phyloP scores from a whole-genome alignment of 2,888 invertebrate genomes.

The Amphipoea oculea region DNA sequence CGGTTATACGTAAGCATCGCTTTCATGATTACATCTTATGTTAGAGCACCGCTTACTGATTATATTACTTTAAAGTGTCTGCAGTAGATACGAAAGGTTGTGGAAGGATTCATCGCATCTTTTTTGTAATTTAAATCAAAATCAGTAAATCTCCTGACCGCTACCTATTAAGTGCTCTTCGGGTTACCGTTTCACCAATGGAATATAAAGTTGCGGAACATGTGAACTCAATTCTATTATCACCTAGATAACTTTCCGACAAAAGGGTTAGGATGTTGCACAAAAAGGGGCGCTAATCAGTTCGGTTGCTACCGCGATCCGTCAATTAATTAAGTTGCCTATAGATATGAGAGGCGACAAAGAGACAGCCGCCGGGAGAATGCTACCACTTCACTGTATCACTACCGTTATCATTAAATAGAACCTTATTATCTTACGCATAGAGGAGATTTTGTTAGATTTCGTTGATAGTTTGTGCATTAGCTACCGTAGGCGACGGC shows the following conservation, averaged over 20 bases:
- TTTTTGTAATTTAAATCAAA: constrained; percentile 9
- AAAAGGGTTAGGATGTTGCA: constrained; percentile 82
- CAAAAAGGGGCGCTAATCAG: constrained; percentile 82
- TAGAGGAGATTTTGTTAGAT: constrained; percentile 71
- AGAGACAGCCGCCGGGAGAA: constrained; percentile 77
- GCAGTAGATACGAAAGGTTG: background rate
- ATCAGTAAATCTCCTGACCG: constrained; percentile 36
- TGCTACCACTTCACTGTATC: constrained; percentile 72
- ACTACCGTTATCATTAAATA: constrained; percentile 57
- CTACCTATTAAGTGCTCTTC: constrained; percentile 42
- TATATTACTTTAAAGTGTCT: background rate
- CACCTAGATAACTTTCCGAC: constrained; percentile 77
- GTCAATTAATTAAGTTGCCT: constrained; percentile 86
- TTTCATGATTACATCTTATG: constrained; percentile 40
- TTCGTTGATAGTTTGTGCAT: constrained; percentile 68
- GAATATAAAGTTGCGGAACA: constrained; percentile 54
- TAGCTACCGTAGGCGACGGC: constrained; percentile 87
- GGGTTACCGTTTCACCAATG: constrained; percentile 32
- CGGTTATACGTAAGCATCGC: constrained; percentile 16
- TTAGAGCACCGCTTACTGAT: constrained; percentile 12
- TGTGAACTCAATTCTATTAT: constrained; percentile 67
- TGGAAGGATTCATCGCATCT: background rate
- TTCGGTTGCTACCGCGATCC: constrained; percentile 82
- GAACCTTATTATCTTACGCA: constrained; percentile 66
- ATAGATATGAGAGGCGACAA: constrained; percentile 86